These are phyloP conservation scores for Lomographa bimaculata DNA, from an alignment of 2,888 invertebrate genomes.

Conservation along the genomic window DNA sequence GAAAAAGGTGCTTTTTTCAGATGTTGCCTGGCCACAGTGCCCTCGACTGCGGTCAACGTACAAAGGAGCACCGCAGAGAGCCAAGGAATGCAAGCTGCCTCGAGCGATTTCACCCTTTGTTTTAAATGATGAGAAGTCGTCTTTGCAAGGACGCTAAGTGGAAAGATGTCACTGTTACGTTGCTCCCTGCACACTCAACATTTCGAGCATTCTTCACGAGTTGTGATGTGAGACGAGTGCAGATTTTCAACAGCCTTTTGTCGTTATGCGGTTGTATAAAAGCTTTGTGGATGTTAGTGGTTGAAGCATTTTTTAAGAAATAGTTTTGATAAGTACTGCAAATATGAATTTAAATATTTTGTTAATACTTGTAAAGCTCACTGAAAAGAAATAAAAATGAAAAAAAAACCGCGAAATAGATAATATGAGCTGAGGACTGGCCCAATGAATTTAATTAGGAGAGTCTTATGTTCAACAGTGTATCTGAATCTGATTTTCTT, in stretches of 20 bases:
- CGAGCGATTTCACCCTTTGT: slow-evolving; percentile 74
- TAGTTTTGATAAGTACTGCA: background rate
- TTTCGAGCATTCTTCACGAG: slow-evolving; percentile 61
- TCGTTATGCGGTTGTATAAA: slow-evolving; percentile 42
- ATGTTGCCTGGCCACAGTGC: slow-evolving; percentile 42
- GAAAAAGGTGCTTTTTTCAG: slow-evolving; percentile 43
- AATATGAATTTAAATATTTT: no score
- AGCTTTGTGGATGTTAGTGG: slow-evolving; percentile 4
- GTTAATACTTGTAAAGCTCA: no score
- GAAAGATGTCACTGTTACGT: slow-evolving; percentile 68
- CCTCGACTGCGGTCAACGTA: slow-evolving; percentile 67
- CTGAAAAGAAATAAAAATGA: no score
- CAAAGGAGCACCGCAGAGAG: slow-evolving; percentile 41
- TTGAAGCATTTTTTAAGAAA: background rate
- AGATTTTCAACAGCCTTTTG: slow-evolving; percentile 72
- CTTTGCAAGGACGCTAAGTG: slow-evolving; percentile 61
- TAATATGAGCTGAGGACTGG: no score
- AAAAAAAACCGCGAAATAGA: no score
- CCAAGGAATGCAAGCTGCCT: slow-evolving; percentile 54
- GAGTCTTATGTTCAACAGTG: no score
- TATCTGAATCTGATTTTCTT: no score
- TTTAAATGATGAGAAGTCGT: slow-evolving; percentile 70
- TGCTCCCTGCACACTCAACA: slow-evolving; percentile 59
- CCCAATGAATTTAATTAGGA: no score
- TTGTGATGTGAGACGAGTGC: slow-evolving; percentile 59